Conservation (phyloP, 2,888 invertebrate species). For the Pollenia griseotomentosa region DNA sequence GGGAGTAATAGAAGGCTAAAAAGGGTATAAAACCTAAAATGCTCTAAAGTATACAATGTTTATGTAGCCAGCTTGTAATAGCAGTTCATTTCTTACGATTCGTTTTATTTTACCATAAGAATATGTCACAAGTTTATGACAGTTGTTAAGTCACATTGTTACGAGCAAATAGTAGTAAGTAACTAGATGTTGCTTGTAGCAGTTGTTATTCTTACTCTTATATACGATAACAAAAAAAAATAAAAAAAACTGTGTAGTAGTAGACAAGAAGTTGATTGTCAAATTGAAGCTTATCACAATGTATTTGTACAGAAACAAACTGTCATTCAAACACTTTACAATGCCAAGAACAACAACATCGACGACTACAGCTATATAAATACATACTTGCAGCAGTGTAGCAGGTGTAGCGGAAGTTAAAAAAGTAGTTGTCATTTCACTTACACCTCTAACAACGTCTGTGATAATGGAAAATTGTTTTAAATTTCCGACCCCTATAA, state of each 20-base stretch:
- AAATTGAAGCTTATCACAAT: slow-evolving; percentile 57
- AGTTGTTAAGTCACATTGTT: slow-evolving; percentile 65
- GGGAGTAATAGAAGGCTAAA: background rate
- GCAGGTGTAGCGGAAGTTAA: slow-evolving; percentile 61
- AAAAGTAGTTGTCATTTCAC: slow-evolving; percentile 47
- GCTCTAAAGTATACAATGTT: slow-evolving; percentile 40
- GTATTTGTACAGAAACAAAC: slow-evolving; percentile 36
- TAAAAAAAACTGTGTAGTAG: background rate
- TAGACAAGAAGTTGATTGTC: slow-evolving; percentile 42
- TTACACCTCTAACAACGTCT: slow-evolving; percentile 50
- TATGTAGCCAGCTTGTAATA: slow-evolving; percentile 35
- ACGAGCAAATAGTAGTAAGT: slow-evolving; percentile 9
- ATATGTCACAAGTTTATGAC: slow-evolving; percentile 67
- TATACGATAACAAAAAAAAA: too few relatives aligned
- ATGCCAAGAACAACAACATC: slow-evolving; percentile 17
- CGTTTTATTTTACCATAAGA: slow-evolving; percentile 5
- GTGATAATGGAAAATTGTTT: slow-evolving; percentile 54
- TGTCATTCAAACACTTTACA: slow-evolving; percentile 34
- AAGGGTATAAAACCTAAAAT: slow-evolving; percentile 3
- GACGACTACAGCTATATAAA: background rate
- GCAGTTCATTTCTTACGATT: slow-evolving; percentile 29
- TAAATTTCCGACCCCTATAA: slow-evolving; percentile 20
- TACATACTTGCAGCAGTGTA: background rate
- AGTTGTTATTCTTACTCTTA: background rate
- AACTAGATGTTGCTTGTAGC: background rate